Evolutionary conservation across 2,797 vertebrate genomes (phyloP), one percentile per base, ranked within the genome.

Genomic region (Dermochelys coriacea): DNA sequence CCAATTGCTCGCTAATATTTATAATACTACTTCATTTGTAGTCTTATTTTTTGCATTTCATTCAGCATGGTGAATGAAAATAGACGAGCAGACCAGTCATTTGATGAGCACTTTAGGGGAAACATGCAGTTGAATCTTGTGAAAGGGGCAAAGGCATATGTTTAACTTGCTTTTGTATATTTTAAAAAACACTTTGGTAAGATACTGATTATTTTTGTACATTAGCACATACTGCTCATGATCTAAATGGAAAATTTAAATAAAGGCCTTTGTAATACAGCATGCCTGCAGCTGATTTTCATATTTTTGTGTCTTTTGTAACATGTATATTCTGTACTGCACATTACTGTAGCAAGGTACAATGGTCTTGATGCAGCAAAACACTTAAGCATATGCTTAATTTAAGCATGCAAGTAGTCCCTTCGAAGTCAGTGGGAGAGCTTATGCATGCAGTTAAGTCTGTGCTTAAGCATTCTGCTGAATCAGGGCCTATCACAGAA

Each of bases 141-240:
- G 27, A 34, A 91, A 82, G 77, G 45, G 64, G 25, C 19, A 23
- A 86, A 93, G 93, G 51, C n/a, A 68, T 21, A 68, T 37, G 64
- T 80, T 80, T 91, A 87, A 51, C 14, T 87, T 29, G 1, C 34
- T 21, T 5, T 10, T 23, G 10, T 49, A 74, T 3, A 6, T 57
- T 49, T 27, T 54, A 1, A 3, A 25, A n/a, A 64, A 2, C 21
- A 3, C 1, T 15, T 9, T 57, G 1, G 3, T 3, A 19, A 51
- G 1, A 19, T 1, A 47, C 27, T 59, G 5, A 55, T 6, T 34
- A 12, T 2, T 12, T 8, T 3, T 0, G 2, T 0, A 3, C 0
- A 23, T 86, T 97, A 89, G 96, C n/a, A 97, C 97, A 61, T 96
- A 96, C 96, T 45, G 88, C 96, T 93, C 88, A 5, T 29, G 34